Evolutionary conservation across 2,113 vertebrate genomes (phyloP).

Genomic region (Python bivittatus): DNA sequence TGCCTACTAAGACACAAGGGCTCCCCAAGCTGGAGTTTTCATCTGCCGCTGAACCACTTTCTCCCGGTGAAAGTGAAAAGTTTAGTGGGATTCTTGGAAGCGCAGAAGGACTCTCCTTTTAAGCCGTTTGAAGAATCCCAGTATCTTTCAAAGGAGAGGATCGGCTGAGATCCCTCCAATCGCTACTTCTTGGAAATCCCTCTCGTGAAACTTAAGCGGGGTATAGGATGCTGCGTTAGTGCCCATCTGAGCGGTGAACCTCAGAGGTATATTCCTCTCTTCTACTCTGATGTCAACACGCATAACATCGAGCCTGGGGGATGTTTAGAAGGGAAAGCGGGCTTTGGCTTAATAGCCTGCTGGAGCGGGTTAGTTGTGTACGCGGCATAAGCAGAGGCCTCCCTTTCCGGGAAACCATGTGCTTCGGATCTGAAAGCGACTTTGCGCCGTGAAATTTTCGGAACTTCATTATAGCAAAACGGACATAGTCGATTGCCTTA

Average conservation of each 20-base stretch:
- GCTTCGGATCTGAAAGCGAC: background rate
- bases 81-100: background rate
- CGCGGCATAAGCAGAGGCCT: background rate
- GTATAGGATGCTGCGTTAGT: background rate
- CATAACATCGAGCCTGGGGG: background rate
- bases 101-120: background rate
- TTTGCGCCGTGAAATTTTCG: background rate
- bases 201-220: background rate
- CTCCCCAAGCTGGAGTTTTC: background rate
- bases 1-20: background rate
- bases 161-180: background rate
- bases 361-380: background rate
- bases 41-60: background rate
- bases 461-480: no score
- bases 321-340: background rate
- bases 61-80: background rate
- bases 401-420: background rate
- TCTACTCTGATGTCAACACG: background rate
- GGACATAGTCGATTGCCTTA: background rate
- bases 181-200: background rate
- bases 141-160: background rate
- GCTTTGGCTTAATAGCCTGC: background rate
- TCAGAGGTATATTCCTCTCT: background rate
- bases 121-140: background rate
- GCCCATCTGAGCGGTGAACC: background rate